These are phyloP conservation scores for Archilochus colubris DNA, from an alignment of 2,113 vertebrate genomes.

Conservation along the genomic window DNA sequence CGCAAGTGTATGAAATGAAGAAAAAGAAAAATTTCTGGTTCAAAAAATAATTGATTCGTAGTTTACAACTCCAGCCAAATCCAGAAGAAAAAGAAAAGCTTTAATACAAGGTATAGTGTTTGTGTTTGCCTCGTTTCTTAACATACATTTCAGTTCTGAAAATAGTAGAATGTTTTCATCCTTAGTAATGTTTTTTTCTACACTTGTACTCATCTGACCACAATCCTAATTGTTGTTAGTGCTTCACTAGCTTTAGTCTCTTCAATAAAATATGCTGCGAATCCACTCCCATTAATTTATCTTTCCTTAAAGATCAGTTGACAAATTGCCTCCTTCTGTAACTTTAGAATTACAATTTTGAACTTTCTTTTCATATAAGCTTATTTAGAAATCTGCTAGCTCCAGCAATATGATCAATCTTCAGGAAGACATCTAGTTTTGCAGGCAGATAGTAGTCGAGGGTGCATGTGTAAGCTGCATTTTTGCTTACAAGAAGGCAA, in stretches of 20 bases:
- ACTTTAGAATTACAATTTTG: not conserved
- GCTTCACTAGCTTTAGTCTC: not conserved
- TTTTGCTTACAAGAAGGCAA: conserved; percentile 9
- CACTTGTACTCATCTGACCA: not conserved
- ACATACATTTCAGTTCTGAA: not conserved
- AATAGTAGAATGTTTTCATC: not conserved
- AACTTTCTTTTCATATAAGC: not conserved
- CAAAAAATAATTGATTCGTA: not conserved
- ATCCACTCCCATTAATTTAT: not conserved
- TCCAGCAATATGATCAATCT: not conserved
- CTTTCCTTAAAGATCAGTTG: not conserved
- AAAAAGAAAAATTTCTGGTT: not conserved
- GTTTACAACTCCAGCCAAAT: not conserved
- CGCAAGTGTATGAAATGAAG: not conserved
- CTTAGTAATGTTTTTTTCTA: not conserved
- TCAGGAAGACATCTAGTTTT: not conserved
- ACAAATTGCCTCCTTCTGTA: not conserved
- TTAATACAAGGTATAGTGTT: not conserved
- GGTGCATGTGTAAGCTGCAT: not conserved
- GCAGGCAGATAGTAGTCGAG: not conserved
- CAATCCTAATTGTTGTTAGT: not conserved
- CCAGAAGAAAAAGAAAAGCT: not conserved
- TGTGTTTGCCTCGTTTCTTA: not conserved
- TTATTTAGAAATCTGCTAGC: not conserved
- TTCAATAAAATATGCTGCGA: not conserved